Evolutionary conservation across 2,888 invertebrate species (phyloP), one percentile per base, ranked within the genome.

Genomic region (Epiperipatus broadwayi): DNA sequence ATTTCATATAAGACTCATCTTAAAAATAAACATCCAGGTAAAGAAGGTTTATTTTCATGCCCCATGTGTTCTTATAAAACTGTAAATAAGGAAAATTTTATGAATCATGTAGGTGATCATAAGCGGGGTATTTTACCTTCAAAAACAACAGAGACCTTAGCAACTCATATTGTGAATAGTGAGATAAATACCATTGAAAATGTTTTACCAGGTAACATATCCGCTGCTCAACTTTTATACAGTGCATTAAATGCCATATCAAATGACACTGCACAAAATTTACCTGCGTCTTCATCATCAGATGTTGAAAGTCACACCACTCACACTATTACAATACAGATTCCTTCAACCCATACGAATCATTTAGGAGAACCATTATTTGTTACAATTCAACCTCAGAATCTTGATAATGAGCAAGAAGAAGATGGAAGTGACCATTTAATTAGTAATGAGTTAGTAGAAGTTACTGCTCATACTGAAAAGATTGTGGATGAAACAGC

Each of bases 41-140:
- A 59, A 42, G 57, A 57, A 15, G 67, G 67, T 15, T 53, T 66
- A 12, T 49, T 35, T 36, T 35, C 41, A 18, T 50, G 50, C 37
- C 16, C 35, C 22, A 34, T 37, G 34, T 50, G 50, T 32, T 39
- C 42, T n/a, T 50, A 45, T 40, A 39, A 50, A 33, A 52, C 56
- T 10, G 52, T 58, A 18, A 58, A 53, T 44, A 49, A 53, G 43
- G 41, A 43, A 20, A 49, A 47, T 30, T 55, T 47, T 39, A 43
- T 60, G 12, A 61, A 65, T 35, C 72, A 73, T 49, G 47, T 67
- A 21, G 58, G 61, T 37, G 65, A 66, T 47, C 71, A 72, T 48
- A 63, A 65, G 48, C 63, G 65, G 44, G 67, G 66, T 19, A 48
- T 59, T 15, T 58, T 62, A 25, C 55, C 56, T 42, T 39, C 38